These are phyloP conservation scores for Acanthosepion lycidas DNA, from an alignment of 2,888 invertebrate species.

Conservation along the genomic window DNA sequence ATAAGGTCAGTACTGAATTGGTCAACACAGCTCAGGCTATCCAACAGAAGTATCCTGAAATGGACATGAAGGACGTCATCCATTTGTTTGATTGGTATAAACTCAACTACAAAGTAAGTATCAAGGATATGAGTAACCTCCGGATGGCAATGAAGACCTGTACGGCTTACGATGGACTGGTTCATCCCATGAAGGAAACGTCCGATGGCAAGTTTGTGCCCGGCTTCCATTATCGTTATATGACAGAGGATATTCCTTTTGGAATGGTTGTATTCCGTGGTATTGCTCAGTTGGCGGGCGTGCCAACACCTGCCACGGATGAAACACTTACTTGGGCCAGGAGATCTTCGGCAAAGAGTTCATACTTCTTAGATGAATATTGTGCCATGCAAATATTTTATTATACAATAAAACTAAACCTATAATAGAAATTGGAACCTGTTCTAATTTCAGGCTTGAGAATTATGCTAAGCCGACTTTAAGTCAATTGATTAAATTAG, in stretches of 20 bases:
- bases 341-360: slow-evolving; percentile 63
- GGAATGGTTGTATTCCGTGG: slow-evolving; percentile 65
- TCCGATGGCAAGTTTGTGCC: slow-evolving; percentile 53
- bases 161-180: slow-evolving; percentile 59
- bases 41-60: slow-evolving; percentile 52
- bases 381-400: no score
- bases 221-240: slow-evolving; percentile 58
- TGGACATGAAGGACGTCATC: slow-evolving; percentile 57
- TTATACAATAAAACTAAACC: no score
- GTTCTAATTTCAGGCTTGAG: no score
- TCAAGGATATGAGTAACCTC: slow-evolving; percentile 58
- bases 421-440: no score
- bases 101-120: slow-evolving; percentile 59
- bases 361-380: not conserved
- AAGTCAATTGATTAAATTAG: no score
- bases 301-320: slow-evolving; percentile 59
- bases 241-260: slow-evolving; percentile 63
- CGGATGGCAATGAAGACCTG: slow-evolving; percentile 59
- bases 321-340: slow-evolving; percentile 64
- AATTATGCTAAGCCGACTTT: no score
- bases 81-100: slow-evolving; percentile 61
- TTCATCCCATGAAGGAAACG: slow-evolving; percentile 56
- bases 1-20: slow-evolving; percentile 52
- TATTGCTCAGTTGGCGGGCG: slow-evolving; percentile 59
- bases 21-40: slow-evolving; percentile 51